These are phyloP conservation scores for Carposina sasakii DNA, from an alignment of 1,140 invertebrate species.

Conservation along the genomic window DNA sequence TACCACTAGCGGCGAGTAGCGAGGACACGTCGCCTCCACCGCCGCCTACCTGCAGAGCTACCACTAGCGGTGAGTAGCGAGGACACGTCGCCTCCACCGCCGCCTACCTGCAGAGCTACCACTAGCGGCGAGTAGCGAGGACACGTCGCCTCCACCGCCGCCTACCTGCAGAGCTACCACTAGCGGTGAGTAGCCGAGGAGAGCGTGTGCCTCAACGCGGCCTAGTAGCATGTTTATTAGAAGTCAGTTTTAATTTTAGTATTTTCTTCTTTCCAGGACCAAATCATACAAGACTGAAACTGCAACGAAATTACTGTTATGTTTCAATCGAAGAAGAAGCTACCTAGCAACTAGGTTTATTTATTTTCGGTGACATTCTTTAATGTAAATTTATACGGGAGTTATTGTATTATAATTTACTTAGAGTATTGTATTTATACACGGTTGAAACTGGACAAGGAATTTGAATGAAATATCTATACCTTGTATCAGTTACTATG, in stretches of 20 bases:
- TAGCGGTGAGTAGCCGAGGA: too few relatives aligned
- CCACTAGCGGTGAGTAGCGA: too few relatives aligned
- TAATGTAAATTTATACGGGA: constrained; percentile 22
- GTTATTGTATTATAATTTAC: constrained; percentile 22
- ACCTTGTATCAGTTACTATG: too few relatives aligned
- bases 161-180: constrained; percentile 72
- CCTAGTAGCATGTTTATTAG: constrained; percentile 88
- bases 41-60: constrained; percentile 73
- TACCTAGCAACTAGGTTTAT: constrained; percentile 32
- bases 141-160: constrained; percentile 79
- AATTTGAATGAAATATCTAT: too few relatives aligned
- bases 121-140: constrained; percentile 87
- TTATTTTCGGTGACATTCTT: constrained; percentile 37
- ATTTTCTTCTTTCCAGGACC: constrained; percentile 41
- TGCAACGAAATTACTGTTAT: constrained; percentile 51
- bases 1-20: constrained; percentile 90
- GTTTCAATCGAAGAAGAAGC: constrained; percentile 30
- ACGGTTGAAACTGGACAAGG: too few relatives aligned
- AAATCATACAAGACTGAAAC: constrained; percentile 60
- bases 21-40: constrained; percentile 82
- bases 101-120: constrained; percentile 72
- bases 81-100: constrained; percentile 75
- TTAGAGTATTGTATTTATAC: constrained; percentile 19
- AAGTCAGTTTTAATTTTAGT: too few relatives aligned
- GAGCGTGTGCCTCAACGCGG: constrained; percentile 89